Evolutionary conservation across 2,888 invertebrate species (phyloP).

Genomic region (Synergus gifuensis): DNA sequence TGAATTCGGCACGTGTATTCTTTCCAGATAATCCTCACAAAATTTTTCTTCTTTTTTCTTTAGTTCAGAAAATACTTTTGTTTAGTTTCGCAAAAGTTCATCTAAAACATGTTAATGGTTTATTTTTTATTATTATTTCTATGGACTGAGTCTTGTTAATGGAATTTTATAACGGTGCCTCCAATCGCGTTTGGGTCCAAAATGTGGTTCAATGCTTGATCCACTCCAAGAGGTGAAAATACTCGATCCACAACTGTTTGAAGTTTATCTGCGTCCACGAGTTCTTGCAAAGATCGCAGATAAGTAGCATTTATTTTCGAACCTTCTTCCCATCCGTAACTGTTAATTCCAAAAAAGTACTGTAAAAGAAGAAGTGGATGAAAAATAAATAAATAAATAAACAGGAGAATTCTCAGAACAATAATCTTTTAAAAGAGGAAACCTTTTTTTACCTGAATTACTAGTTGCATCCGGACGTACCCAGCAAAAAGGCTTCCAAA

Average conservation of each 20-base stretch:
- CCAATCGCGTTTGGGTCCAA: conserved; percentile 77
- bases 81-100: neutral
- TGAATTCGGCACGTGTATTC: neutral
- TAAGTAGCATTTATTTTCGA: conserved; percentile 68
- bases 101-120: conserved; percentile 20
- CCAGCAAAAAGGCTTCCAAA: conserved; percentile 78
- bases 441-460: conserved; percentile 74
- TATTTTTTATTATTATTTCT: neutral
- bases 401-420: neutral
- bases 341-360: conserved; percentile 74
- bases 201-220: conserved; percentile 77
- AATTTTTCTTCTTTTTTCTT: neutral
- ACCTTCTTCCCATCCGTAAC: conserved; percentile 72
- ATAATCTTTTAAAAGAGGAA: neutral
- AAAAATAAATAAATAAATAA: conserved; percentile 43
- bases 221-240: conserved; percentile 77
- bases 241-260: conserved; percentile 82
- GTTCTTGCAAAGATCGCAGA: conserved; percentile 75
- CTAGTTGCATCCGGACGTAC: conserved; percentile 76
- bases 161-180: conserved; percentile 78
- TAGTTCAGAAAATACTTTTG: neutral
- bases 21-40: neutral
- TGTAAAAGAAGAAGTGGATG: conserved; percentile 60
- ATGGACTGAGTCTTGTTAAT: conserved; percentile 62
- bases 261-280: conserved; percentile 80